Base-by-base conservation (phyloP, 1,140 invertebrate genomes). In the Oryctes rhinoceros region DNA sequence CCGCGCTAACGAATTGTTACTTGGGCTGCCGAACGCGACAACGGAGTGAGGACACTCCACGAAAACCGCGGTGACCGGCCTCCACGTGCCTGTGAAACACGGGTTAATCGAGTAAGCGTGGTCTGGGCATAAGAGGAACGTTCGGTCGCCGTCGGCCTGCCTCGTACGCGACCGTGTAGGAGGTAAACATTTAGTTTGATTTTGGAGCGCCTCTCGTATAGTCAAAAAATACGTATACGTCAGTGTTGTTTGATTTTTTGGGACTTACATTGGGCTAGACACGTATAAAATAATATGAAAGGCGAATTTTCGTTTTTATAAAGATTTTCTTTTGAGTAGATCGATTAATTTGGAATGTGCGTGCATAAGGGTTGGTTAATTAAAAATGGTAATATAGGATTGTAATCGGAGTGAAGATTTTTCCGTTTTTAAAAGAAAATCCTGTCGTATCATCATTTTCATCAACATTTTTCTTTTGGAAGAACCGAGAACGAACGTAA, bases 71-170 rank as follows among this genome's bases (percentile, higher is more conserved):
- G 86, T 87, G 47, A 53, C 80, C 83, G 84, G 86, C 86, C 86
- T 86, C 86, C 86, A 87, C 86, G 86, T 87, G 86, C 80, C 81
- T 20, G 4, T 30, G 48, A 80, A 65, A 82, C 84, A 85, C 85
- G 83, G 84, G 84, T 82, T 78, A 81, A 83, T 84, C 85, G 83
- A 79, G 81, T 78, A 79, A 82, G 83, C 82, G 81, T 82, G 77
- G 82, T 81, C 78, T 81, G 81, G 82, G 83, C 81, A 82, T 80
- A 80, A 80, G 83, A 67, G 65, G 75, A 77, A 11, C 77, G 18
- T 53, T 83, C 24, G 82, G 1, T 47, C 30, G 4, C 74, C 37
- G 5, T 81, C 82, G 83, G 35, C 18, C 20, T 1, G 35, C 3
- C 15, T 76, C 82, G 79, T 39, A 15, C 20, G 75, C 81, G 80